Base-by-base conservation (phyloP, 2,113 vertebrate genomes). In the Laticauda colubrina region DNA sequence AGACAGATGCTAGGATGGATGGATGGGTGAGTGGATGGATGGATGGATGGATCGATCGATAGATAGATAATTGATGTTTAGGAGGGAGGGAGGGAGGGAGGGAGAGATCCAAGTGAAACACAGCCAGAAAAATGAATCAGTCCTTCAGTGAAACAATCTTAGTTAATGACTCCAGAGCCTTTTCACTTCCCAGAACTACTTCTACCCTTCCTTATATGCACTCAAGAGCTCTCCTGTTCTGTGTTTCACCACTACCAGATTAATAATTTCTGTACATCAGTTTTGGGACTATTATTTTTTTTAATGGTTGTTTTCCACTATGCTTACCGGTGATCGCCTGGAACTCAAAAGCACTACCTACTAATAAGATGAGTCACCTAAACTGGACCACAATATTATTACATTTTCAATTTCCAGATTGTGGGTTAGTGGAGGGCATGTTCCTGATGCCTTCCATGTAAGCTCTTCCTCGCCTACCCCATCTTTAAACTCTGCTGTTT, bases 311-410 rank as follows among this genome's bases (percentile, higher is more conserved):
- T 93, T 94, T 75, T 81, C 87, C 48, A 64, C 2, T 61, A 43
- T 4, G 5, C 75, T 96, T 92, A 92, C 26, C 85, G 91, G 34
- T 18, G 89, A 91, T 95, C 64, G 85, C 51, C 53, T 88, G 69
- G 34, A 87, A 88, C 95, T 94, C 91, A 21, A 54, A 92, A 94
- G 95, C 92, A 87, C 94, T 94, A 90, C 93, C 95, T 95, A 95
- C 96, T 96, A 96, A 96, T 95, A 91, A 93, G 1, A 94, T 97
- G 96, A 97, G 94, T 97, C 97, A 97, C 92, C 96, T 94, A 90
- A 54, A 95, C 94, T 95, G 95, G 87, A 94, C 93, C 64, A 92
- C 93, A 95, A 94, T 95, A 94, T 96, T 94, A 96, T 96, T 94
- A 95, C 94, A 95, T 96, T 96, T 96, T 96, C 95, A 95, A 95